Conservation (phyloP, 2,113 vertebrate genomes). For the Caloenas nicobarica region DNA sequence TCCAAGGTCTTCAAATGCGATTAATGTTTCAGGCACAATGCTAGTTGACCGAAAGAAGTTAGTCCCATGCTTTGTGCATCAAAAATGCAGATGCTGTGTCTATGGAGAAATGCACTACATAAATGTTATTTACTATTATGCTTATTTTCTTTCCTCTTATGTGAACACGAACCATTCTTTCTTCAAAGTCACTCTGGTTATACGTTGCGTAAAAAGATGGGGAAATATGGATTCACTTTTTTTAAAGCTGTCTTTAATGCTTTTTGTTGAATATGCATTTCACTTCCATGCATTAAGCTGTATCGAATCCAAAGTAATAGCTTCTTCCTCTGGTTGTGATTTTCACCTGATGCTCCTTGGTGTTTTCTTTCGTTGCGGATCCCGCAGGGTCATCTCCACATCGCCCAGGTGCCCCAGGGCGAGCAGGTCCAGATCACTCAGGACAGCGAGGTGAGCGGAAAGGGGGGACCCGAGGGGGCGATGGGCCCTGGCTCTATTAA, state of each 20-base stretch:
- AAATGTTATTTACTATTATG: background rate
- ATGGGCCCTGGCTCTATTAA: too few species aligned
- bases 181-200: background rate
- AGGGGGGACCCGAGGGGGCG: background rate
- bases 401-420: constrained; percentile 97
- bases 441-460: constrained; percentile 90
- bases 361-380: constrained; percentile 80
- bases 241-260: background rate
- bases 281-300: fast-evolving
- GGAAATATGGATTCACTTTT: background rate
- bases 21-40: background rate
- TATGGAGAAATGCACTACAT: fast-evolving
- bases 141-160: background rate
- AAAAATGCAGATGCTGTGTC: background rate
- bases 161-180: background rate
- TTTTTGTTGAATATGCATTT: background rate
- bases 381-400: constrained; percentile 96
- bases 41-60: background rate
- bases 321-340: background rate
- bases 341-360: constrained; percentile 76
- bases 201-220: background rate
- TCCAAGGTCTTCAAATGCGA: background rate
- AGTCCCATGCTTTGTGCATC: background rate
- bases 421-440: constrained; percentile 99
- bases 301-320: background rate